A percentile compares a stretch with the other conserved stretches of the same genome.
phyloP scores from a whole-genome alignment of 2,113 vertebrate species.

The Coptodon rendalli region DNA sequence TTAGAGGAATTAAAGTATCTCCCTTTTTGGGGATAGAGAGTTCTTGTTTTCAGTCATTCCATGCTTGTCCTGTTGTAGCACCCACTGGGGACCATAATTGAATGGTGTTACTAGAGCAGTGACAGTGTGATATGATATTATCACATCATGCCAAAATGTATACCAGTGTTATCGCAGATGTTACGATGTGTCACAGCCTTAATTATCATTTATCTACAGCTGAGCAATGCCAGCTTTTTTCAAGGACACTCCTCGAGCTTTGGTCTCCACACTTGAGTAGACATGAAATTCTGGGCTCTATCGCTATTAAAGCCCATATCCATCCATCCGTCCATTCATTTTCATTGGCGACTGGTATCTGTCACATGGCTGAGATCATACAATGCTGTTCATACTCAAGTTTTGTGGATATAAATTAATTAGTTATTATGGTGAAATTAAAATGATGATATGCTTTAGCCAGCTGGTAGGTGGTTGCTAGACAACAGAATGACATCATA shows the following conservation, averaged over 20 bases:
- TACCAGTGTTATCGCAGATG: neutral
- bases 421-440: neutral
- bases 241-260: neutral
- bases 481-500: neutral
- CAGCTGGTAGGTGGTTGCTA: neutral
- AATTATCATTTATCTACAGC: neutral
- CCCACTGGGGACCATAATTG: neutral
- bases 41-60: neutral
- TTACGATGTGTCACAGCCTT: neutral
- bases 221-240: neutral
- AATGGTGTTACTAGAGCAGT: neutral
- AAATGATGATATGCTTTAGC: neutral
- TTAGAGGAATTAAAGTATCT: neutral
- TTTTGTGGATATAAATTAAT: neutral
- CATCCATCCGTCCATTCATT: neutral
- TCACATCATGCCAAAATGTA: neutral
- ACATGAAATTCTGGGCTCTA: neutral
- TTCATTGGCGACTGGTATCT: neutral
- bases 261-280: neutral
- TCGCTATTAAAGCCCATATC: neutral
- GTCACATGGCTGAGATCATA: neutral
- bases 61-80: neutral
- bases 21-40: neutral
- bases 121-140: neutral
- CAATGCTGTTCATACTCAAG: neutral